phyloP scores from a whole-genome alignment of 2,888 invertebrate genomes.

The Lordiphosa andalusiaca region DNA sequence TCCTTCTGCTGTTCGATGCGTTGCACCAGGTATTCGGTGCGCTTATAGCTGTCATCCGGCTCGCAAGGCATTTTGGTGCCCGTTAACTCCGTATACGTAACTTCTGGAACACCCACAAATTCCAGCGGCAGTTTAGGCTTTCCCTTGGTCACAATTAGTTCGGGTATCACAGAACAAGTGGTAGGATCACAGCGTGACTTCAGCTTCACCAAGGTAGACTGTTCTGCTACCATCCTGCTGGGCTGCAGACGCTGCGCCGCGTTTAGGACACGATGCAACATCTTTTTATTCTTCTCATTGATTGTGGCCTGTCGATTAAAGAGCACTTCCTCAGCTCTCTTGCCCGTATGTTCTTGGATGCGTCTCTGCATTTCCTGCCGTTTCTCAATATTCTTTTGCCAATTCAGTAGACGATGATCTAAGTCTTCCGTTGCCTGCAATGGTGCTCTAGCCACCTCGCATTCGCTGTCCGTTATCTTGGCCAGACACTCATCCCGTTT shows the following conservation, averaged over 20 bases:
- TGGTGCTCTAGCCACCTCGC: neutral
- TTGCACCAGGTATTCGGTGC: constrained; percentile 46
- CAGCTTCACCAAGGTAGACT: constrained; percentile 8
- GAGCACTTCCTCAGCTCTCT: constrained; percentile 57
- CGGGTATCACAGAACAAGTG: constrained; percentile 28
- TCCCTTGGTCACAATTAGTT: constrained; percentile 27
- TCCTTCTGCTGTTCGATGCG: constrained; percentile 34
- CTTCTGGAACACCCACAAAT: constrained; percentile 44
- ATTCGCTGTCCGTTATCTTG: constrained; percentile 15
- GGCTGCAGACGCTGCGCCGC: constrained; percentile 48
- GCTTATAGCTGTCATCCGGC: constrained; percentile 40
- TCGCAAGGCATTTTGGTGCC: neutral
- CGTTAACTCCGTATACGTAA: constrained; percentile 33
- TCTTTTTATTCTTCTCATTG: constrained; percentile 62
- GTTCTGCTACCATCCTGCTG: neutral
- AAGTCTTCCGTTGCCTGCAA: constrained; percentile 40
- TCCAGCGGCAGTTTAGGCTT: constrained; percentile 18
- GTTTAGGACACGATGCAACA: constrained; percentile 62
- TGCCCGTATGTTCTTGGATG: constrained; percentile 56
- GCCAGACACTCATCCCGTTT: neutral
- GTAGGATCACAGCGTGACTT: constrained; percentile 22
- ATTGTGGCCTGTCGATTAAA: constrained; percentile 68
- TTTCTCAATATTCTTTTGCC: constrained; percentile 55
- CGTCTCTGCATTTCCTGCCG: constrained; percentile 45
- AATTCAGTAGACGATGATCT: constrained; percentile 65